Percentiles rank a stretch among this genome's conserved stretches.
Evolutionary conservation across 2,888 invertebrate species (phyloP).

Genomic region (Acronicta leporina): DNA sequence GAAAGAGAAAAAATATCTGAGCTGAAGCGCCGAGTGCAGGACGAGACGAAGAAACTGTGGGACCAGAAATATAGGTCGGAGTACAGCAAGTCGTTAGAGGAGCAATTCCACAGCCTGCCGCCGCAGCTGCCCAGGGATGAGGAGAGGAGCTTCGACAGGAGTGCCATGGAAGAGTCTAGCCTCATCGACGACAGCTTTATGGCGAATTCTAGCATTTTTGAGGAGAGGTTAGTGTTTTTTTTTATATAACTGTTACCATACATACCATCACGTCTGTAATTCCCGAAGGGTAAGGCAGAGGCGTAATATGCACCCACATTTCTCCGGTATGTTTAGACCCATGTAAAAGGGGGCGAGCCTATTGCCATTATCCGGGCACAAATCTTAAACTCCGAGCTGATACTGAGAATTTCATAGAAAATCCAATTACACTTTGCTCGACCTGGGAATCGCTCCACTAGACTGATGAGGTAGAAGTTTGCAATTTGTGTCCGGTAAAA

Average conservation of each 20-base stretch:
- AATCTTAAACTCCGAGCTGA: too few relatives aligned
- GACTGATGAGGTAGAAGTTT: too few relatives aligned
- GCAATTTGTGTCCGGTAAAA: too few relatives aligned
- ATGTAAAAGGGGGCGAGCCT: too few relatives aligned
- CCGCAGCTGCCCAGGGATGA: conserved; percentile 34
- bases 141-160: conserved; percentile 50
- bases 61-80: conserved; percentile 83
- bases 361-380: too few relatives aligned
- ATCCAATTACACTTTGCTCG: too few relatives aligned
- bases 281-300: too few relatives aligned
- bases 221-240: conserved; percentile 76
- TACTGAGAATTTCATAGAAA: too few relatives aligned
- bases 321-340: too few relatives aligned
- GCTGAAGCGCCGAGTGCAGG: conserved; percentile 95
- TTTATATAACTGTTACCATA: background rate
- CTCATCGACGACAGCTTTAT: conserved; percentile 74
- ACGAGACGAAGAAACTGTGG: conserved; percentile 97
- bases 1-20: conserved; percentile 96
- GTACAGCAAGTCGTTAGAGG: conserved; percentile 67
- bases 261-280: too few relatives aligned
- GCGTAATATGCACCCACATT: too few relatives aligned
- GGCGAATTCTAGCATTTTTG: conserved; percentile 75
- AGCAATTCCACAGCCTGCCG: conserved; percentile 63
- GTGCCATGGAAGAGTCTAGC: conserved; percentile 67
- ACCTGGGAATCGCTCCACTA: too few relatives aligned